Evolutionary conservation across 2,888 invertebrate species (phyloP).

Genomic region (Agrilus cyanescens): DNA sequence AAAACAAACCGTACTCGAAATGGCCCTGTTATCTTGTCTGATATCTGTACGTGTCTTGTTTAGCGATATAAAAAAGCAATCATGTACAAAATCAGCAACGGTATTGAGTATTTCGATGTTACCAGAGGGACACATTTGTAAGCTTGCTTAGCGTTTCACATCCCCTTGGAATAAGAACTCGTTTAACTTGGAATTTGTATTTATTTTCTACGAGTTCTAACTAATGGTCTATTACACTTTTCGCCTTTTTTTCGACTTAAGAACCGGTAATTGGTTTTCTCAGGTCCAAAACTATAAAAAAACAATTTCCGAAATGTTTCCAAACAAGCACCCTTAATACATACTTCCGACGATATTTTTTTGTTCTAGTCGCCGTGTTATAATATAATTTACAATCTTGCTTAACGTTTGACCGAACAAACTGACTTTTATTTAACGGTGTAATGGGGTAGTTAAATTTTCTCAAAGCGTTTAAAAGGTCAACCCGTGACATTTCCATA

Average conservation of each 20-base stretch:
- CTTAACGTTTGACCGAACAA: slow-evolving; percentile 12
- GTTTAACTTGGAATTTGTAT: slow-evolving; percentile 40
- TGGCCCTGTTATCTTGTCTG: slow-evolving; percentile 36
- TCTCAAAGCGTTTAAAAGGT: slow-evolving; percentile 17
- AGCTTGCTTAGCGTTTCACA: slow-evolving; percentile 29
- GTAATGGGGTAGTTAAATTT: slow-evolving; percentile 15
- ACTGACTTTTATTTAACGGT: slow-evolving; percentile 15
- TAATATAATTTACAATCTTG: neutral
- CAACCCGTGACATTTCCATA: slow-evolving; percentile 19
- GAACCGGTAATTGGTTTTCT: slow-evolving; percentile 15
- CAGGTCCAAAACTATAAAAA: neutral
- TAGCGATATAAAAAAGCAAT: slow-evolving; percentile 39
- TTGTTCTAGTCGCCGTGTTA: no score
- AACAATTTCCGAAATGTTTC: no score
- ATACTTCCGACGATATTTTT: no score
- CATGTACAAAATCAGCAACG: slow-evolving; percentile 38
- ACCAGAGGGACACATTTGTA: slow-evolving; percentile 38
- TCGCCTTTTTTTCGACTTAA: slow-evolving; percentile 12
- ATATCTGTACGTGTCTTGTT: slow-evolving; percentile 37
- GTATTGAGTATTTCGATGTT: slow-evolving; percentile 38
- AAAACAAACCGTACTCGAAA: slow-evolving; percentile 34
- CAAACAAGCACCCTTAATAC: no score
- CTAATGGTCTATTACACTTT: slow-evolving; percentile 34
- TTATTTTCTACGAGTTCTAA: slow-evolving; percentile 37
- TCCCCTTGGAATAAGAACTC: slow-evolving; percentile 36